Conservation (phyloP, 1,140 invertebrate genomes). For the Brachionus plicatilis region DNA sequence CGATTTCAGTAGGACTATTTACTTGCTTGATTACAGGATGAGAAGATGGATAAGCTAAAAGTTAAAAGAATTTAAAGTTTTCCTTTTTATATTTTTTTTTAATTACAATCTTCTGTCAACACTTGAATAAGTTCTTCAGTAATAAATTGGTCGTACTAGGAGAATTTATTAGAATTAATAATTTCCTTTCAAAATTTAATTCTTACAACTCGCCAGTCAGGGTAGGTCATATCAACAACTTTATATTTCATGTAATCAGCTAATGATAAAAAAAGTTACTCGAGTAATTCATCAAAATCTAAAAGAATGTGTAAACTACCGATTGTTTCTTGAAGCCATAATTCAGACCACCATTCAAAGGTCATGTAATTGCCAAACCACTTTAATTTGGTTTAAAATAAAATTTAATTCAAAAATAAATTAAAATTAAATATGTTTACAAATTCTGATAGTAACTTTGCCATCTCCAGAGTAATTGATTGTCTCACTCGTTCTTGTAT, state of each 20-base stretch:
- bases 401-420: background rate
- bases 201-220: constrained; percentile 18
- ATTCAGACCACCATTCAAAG: constrained; percentile 34
- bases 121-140: constrained; percentile 12
- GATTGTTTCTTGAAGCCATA: constrained; percentile 33
- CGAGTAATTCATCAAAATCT: background rate
- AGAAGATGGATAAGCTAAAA: constrained; percentile 36
- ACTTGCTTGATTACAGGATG: constrained; percentile 36
- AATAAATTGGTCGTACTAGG: constrained; percentile 32
- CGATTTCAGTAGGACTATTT: constrained; percentile 4
- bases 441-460: constrained; percentile 27
- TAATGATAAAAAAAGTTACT: background rate
- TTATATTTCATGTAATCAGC: constrained; percentile 34
- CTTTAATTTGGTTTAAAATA: background rate
- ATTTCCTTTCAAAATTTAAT: background rate
- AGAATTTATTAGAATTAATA: background rate
- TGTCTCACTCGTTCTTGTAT: background rate
- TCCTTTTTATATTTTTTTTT: too few species aligned
- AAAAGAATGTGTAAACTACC: background rate
- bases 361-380: constrained; percentile 37
- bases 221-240: constrained; percentile 9
- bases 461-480: constrained; percentile 23
- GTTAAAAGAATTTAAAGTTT: background rate
- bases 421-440: background rate
- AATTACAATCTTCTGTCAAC: constrained; percentile 14